These are phyloP conservation scores for Dipodomys spectabilis DNA, from an alignment of 2,113 vertebrate genomes.

Conservation along the genomic window DNA sequence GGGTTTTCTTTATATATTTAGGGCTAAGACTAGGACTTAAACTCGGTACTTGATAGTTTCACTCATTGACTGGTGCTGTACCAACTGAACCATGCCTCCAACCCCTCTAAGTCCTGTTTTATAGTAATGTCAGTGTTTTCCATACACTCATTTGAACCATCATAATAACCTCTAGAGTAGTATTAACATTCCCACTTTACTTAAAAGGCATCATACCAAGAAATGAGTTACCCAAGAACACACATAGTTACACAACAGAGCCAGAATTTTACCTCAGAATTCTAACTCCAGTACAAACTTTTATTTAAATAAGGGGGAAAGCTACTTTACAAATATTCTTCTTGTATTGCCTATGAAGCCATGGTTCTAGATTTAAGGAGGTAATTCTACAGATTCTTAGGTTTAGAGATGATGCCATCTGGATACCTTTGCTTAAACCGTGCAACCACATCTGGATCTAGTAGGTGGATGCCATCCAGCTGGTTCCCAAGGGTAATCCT, in stretches of 20 bases:
- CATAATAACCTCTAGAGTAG: slow-evolving; percentile 37
- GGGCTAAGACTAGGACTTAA: no score
- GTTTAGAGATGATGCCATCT: slow-evolving; percentile 95
- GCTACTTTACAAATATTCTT: slow-evolving; percentile 68
- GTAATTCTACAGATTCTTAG: slow-evolving; percentile 89
- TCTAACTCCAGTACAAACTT: slow-evolving; percentile 68
- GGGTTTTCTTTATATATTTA: no score
- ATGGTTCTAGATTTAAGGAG: slow-evolving; percentile 23
- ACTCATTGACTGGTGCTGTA: no score
- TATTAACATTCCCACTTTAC: slow-evolving; percentile 37
- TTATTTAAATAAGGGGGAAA: slow-evolving; percentile 78
- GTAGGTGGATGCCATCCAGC: slow-evolving; percentile 94
- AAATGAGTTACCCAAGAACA: slow-evolving; percentile 32
- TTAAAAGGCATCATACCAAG: slow-evolving; percentile 8
- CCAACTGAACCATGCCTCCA: no score
- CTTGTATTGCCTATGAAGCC: slow-evolving; percentile 19
- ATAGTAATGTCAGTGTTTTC: slow-evolving; percentile 10
- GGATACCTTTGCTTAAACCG: slow-evolving; percentile 94
- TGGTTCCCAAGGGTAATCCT: slow-evolving; percentile 97
- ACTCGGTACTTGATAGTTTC: no score
- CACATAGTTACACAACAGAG: slow-evolving; percentile 43
- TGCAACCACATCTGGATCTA: slow-evolving; percentile 94
- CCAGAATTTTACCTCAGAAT: slow-evolving; percentile 57
- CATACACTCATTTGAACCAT: not conserved
- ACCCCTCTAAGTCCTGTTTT: not conserved